phyloP scores from a whole-genome alignment of 1,140 invertebrate genomes.

The Atta texana region DNA sequence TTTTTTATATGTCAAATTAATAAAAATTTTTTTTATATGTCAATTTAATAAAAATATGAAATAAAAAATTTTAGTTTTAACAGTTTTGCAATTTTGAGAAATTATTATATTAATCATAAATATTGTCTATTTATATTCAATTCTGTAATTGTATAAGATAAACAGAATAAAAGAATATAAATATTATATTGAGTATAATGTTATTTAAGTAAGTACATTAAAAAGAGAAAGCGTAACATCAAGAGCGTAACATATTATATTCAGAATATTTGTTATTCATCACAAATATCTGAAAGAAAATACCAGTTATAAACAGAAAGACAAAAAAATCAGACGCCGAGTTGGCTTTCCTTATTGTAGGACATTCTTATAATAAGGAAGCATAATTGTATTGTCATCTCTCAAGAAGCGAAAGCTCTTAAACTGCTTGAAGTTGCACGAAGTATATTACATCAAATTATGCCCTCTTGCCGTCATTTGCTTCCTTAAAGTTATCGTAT shows the following conservation, averaged over 20 bases:
- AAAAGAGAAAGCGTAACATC: neutral
- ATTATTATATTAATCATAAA: slow-evolving; percentile 10
- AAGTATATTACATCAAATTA: slow-evolving; percentile 51
- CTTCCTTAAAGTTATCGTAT: slow-evolving; percentile 44
- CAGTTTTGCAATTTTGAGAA: neutral
- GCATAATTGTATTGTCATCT: slow-evolving; percentile 51
- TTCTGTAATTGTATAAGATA: neutral
- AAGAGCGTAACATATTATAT: neutral
- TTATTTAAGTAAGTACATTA: neutral
- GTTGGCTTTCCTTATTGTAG: slow-evolving; percentile 19
- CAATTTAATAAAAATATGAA: neutral
- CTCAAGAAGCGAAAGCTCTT: slow-evolving; percentile 46
- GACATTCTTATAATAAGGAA: slow-evolving; percentile 43
- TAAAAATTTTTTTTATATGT: neutral
- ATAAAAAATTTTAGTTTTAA: neutral
- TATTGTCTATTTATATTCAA: neutral
- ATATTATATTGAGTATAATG: too few species aligned
- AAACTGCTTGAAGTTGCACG: slow-evolving; percentile 39
- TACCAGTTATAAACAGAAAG: slow-evolving; percentile 1
- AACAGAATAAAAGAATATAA: neutral
- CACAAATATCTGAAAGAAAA: neutral
- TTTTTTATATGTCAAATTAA: neutral
- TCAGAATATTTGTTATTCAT: neutral
- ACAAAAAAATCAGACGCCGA: slow-evolving; percentile 14
- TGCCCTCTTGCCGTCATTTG: slow-evolving; percentile 28